Percentiles rank a stretch among this genome's conserved stretches.
phyloP scores from a whole-genome alignment of 2,797 vertebrate species.

The Rhadinocentrus ornatus region DNA sequence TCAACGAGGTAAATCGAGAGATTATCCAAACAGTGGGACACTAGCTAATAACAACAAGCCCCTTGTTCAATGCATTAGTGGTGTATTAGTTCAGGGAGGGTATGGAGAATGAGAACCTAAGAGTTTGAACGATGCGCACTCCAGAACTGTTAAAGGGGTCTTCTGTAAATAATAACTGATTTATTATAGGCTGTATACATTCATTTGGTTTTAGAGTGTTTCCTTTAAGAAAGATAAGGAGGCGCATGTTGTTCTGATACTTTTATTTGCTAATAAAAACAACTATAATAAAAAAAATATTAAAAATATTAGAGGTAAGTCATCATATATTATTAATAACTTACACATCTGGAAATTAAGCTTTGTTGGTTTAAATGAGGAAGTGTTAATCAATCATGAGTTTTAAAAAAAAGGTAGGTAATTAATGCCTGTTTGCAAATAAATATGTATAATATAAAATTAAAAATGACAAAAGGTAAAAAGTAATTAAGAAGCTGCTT shows the following conservation, averaged over 20 bases:
- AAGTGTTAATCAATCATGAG: constrained; percentile 37
- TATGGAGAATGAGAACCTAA: constrained; percentile 44
- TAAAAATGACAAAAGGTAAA: constrained; percentile 6
- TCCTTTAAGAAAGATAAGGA: constrained; percentile 36
- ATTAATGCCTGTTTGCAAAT: constrained; percentile 9
- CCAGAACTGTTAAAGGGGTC: constrained; percentile 77
- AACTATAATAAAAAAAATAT: not conserved
- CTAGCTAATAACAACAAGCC: constrained; percentile 84
- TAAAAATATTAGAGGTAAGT: not conserved
- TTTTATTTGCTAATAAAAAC: constrained; percentile 7
- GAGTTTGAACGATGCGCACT: constrained; percentile 73
- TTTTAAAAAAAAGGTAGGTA: not conserved
- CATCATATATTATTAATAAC: not conserved
- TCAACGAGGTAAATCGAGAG: constrained; percentile 83
- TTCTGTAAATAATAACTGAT: constrained; percentile 81
- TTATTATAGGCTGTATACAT: constrained; percentile 70
- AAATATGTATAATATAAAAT: too few relatives aligned
- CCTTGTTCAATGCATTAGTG: constrained; percentile 80
- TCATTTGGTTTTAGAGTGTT: constrained; percentile 57
- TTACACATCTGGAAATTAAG: constrained; percentile 21
- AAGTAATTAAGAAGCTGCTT: constrained; percentile 37
- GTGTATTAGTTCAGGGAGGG: constrained; percentile 77
- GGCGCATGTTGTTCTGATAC: constrained; percentile 3
- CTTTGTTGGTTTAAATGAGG: constrained; percentile 23
- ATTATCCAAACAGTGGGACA: constrained; percentile 86